Conservation (phyloP, 1,140 invertebrate species). For the Diorhabda elongata region DNA sequence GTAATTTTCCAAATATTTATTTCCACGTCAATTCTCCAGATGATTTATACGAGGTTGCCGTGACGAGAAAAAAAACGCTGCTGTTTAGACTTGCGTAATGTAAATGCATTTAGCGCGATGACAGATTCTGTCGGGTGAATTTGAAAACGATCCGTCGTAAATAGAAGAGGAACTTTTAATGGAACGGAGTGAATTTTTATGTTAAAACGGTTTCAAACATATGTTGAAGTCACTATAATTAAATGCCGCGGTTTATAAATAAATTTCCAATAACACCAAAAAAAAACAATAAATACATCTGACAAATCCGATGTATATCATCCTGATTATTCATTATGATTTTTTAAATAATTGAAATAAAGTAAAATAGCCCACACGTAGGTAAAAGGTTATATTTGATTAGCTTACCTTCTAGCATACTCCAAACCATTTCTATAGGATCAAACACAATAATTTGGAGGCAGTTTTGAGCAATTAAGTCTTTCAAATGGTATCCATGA, state of each 20-base stretch:
- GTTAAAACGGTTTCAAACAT: not conserved
- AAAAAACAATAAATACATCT: too few relatives aligned
- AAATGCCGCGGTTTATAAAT: not conserved
- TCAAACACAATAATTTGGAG: too few relatives aligned
- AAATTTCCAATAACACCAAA: not conserved
- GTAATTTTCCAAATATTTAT: not conserved
- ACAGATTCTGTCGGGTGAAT: constrained; percentile 9
- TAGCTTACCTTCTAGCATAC: too few relatives aligned
- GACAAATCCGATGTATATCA: too few relatives aligned
- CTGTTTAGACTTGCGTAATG: constrained; percentile 19
- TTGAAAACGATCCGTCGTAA: not conserved
- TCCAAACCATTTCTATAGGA: too few relatives aligned
- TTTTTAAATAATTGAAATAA: too few relatives aligned
- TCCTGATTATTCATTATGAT: too few relatives aligned
- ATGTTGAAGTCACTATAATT: not conserved
- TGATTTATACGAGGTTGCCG: not conserved
- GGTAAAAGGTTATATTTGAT: too few relatives aligned
- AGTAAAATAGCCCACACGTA: too few relatives aligned
- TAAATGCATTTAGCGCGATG: constrained; percentile 20
- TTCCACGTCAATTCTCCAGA: not conserved
- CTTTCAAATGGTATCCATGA: too few relatives aligned
- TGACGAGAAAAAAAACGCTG: not conserved
- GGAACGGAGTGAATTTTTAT: not conserved
- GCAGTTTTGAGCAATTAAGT: too few relatives aligned
- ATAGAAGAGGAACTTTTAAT: not conserved